Conservation (phyloP, 2,888 invertebrate species). For the Parascotia fuliginaria region DNA sequence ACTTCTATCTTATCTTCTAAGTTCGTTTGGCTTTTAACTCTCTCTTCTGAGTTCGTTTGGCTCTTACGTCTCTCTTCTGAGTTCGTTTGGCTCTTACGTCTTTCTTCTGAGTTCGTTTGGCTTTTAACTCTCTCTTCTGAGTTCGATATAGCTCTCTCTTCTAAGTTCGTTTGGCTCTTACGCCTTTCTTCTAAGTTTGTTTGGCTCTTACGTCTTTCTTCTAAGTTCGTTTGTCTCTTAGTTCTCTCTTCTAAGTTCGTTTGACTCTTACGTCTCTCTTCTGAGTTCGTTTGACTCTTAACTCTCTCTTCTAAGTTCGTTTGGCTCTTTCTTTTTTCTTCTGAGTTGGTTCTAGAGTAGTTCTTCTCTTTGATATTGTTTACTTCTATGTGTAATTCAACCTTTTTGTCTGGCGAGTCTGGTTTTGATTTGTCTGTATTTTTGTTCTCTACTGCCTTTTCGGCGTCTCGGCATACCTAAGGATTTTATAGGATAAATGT, state of each 20-base stretch:
- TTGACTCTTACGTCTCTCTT: too few species aligned
- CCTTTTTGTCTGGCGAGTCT: constrained; percentile 50
- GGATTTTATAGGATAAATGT: too few species aligned
- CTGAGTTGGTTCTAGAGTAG: constrained; percentile 44
- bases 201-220: too few species aligned
- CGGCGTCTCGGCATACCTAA: constrained; percentile 79
- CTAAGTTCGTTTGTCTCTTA: constrained; percentile 44
- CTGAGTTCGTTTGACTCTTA: constrained; percentile 44
- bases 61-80: constrained; percentile 35
- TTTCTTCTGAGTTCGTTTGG: constrained; percentile 42
- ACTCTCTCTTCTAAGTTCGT: constrained; percentile 29
- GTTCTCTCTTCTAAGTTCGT: constrained; percentile 29
- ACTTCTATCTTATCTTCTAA: constrained; percentile 41
- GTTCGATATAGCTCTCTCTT: too few species aligned
- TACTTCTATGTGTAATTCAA: constrained; percentile 28
- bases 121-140: constrained; percentile 35
- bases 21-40: constrained; percentile 35
- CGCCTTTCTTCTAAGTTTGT: constrained; percentile 29
- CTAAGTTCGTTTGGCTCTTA: constrained; percentile 44
- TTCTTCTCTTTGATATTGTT: constrained; percentile 31
- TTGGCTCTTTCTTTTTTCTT: too few species aligned
- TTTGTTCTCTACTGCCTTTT: constrained; percentile 75
- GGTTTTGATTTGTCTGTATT: constrained; percentile 51
- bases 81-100: too few species aligned
- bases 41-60: constrained; percentile 38